Base-by-base conservation (phyloP, 2,888 invertebrate genomes). In the Acheta domesticus region DNA sequence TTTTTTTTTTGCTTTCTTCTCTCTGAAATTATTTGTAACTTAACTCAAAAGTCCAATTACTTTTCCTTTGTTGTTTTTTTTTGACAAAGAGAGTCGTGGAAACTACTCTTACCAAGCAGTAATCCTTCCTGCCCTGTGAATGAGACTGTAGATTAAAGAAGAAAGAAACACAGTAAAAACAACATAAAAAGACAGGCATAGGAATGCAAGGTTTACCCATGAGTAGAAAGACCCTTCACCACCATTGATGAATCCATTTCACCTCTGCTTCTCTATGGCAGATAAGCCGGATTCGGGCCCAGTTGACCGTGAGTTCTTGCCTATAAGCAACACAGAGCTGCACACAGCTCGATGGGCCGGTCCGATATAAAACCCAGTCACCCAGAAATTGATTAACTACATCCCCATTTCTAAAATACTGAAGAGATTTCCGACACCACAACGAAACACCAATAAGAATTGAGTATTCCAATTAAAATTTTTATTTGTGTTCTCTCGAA, bases 121-220 rank as follows among this genome's bases (percentile, higher is more conserved):
- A 36, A 36, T 36, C 36, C 36, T 36, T 36, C 8, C 36, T 36
- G 36, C 36, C 36, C 36, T 36, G 36, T 36, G 36, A 36, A 36
- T 36, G 36, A 36, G 36, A 36, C 36, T 36, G 11, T 36, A 36
- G 36, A 36, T 36, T 5, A 36, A 36, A 62, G 62, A 49, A 23
- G 75, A 50, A 79, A 21, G 76, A 81, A 74, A 20, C 21, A 81
- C 79, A 80, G 74, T 23, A 79, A 81, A 78, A 23, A 80, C 76
- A 78, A 79, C 80, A 79, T 62, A 62, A 62, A 75, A 75, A 79
- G 76, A 48, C 76, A 73, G 62, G 76, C 76, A 76, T 79, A 79
- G 48, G 76, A 79, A 48, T 76, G 76, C 76, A 79, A 76, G 76
- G 75, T 79, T 76, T 79, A 62, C 62, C 62, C 62, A 36, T 36